A percentile compares a stretch with the other conserved stretches of the same genome.
These are phyloP conservation scores for Diarsia dahlii DNA, from an alignment of 2,888 invertebrate species.

Conservation along the genomic window DNA sequence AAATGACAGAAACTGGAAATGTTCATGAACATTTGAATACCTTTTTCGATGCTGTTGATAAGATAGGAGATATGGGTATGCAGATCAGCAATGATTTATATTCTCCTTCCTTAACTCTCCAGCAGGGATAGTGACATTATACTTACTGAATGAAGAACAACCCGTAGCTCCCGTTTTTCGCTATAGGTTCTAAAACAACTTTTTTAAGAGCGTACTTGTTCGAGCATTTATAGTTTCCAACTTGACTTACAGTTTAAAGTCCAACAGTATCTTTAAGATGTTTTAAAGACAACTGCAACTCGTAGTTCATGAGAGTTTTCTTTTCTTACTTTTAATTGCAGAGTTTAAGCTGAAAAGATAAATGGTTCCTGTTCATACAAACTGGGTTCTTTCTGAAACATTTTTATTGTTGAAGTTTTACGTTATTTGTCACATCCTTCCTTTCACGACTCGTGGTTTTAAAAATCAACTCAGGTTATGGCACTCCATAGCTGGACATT, in stretches of 20 bases:
- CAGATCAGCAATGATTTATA: too few relatives aligned
- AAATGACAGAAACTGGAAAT: too few relatives aligned
- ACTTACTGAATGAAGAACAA: too few relatives aligned
- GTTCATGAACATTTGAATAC: too few relatives aligned
- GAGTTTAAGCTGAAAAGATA: conserved; percentile 32
- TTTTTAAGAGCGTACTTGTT: conserved; percentile 33
- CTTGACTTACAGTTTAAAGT: conserved; percentile 43
- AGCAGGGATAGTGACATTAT: too few relatives aligned
- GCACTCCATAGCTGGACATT: not conserved
- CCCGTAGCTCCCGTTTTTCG: not conserved
- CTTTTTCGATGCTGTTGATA: too few relatives aligned
- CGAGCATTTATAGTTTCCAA: conserved; percentile 39
- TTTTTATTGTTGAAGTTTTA: conserved; percentile 3
- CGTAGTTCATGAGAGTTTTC: conserved; percentile 9
- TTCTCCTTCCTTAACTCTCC: too few relatives aligned
- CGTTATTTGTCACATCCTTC: conserved; percentile 13
- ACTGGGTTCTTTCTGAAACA: conserved; percentile 4
- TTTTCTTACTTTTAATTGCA: conserved; percentile 35
- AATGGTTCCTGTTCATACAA: conserved; percentile 29
- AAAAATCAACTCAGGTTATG: not conserved
- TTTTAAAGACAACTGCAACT: conserved; percentile 25
- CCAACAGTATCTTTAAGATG: conserved; percentile 49
- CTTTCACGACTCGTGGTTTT: not conserved
- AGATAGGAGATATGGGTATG: too few relatives aligned
- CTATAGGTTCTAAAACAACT: conserved; percentile 20